These are phyloP conservation scores for Drosophila auraria DNA, from an alignment of 1,140 invertebrate species.

Conservation along the genomic window DNA sequence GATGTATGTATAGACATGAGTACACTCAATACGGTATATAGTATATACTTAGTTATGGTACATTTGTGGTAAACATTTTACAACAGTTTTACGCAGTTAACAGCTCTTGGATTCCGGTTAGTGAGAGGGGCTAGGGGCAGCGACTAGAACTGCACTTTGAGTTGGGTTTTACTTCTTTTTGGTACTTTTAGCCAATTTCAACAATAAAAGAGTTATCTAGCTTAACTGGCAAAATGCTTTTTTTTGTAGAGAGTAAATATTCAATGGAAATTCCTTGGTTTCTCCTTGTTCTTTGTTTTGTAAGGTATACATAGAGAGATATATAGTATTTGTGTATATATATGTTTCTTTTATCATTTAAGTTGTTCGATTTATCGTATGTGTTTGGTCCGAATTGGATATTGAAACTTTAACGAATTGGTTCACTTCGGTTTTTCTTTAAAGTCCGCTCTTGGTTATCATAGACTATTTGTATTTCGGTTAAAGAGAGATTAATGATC, in stretches of 20 bases:
- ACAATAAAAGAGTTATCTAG: conserved; percentile 61
- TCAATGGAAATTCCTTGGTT: conserved; percentile 54
- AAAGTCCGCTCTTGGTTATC: conserved; percentile 33
- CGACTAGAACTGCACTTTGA: conserved; percentile 20
- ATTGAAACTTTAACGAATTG: conserved; percentile 74
- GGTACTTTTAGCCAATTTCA: conserved; percentile 50
- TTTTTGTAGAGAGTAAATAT: conserved; percentile 59
- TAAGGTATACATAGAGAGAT: conserved; percentile 48
- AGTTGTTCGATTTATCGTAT: conserved; percentile 51
- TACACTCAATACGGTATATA: conserved; percentile 57
- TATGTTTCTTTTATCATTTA: conserved; percentile 16
- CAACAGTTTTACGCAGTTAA: conserved; percentile 70
- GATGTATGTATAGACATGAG: conserved; percentile 60
- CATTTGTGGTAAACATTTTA: conserved; percentile 69
- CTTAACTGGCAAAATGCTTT: conserved; percentile 54
- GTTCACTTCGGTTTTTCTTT: conserved; percentile 51
- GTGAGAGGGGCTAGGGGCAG: conserved; percentile 25
- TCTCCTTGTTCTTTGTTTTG: conserved; percentile 5
- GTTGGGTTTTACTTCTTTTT: conserved; percentile 33
- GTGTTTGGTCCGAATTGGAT: conserved; percentile 73
- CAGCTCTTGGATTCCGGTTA: conserved; percentile 51
- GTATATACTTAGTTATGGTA: conserved; percentile 30
- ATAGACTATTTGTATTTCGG: conserved; percentile 18
- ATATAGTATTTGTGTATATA: conserved; percentile 19
- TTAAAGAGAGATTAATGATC: conserved; percentile 28